Evolutionary conservation across 2,888 invertebrate genomes (phyloP).

Genomic region (Crocallis elinguaria): DNA sequence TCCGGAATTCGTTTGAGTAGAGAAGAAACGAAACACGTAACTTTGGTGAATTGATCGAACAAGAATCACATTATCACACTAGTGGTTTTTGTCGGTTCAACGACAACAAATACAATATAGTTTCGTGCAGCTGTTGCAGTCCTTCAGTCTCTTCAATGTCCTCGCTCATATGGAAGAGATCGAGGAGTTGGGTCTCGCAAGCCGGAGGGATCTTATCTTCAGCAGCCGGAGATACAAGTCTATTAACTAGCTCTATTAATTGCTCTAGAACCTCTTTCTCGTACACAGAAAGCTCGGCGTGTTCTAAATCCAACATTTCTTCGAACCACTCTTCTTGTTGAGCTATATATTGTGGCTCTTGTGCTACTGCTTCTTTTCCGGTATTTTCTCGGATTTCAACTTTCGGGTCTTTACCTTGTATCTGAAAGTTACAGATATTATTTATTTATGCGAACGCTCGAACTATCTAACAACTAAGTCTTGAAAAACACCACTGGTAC

Average conservation of each 20-base stretch:
- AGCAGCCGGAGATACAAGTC: neutral
- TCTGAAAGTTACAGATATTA: constrained; percentile 4
- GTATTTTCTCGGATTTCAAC: neutral
- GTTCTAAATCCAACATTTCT: constrained; percentile 18
- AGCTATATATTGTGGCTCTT: neutral
- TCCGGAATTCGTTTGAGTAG: too few relatives aligned
- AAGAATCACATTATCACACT: too few relatives aligned
- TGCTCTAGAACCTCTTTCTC: constrained; percentile 14
- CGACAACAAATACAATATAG: constrained; percentile 5
- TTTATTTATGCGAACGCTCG: too few relatives aligned
- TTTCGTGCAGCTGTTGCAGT: constrained; percentile 1
- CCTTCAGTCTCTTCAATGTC: neutral
- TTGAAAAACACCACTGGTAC: too few relatives aligned
- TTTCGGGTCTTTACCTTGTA: constrained; percentile 12
- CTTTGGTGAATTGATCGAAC: too few relatives aligned
- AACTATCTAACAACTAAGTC: too few relatives aligned
- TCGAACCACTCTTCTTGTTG: constrained; percentile 3
- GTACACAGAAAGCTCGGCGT: neutral
- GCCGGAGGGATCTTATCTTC: constrained; percentile 5
- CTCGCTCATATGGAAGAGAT: constrained; percentile 3
- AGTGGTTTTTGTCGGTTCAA: neutral
- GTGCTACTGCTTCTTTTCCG: neutral
- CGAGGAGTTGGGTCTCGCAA: constrained; percentile 2
- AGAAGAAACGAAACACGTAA: too few relatives aligned
- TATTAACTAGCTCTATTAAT: constrained; percentile 6